Percentiles rank a stretch among this genome's conserved stretches.
Evolutionary conservation across 2,888 invertebrate species (phyloP).

Genomic region (Rhorus exstirpatorius): DNA sequence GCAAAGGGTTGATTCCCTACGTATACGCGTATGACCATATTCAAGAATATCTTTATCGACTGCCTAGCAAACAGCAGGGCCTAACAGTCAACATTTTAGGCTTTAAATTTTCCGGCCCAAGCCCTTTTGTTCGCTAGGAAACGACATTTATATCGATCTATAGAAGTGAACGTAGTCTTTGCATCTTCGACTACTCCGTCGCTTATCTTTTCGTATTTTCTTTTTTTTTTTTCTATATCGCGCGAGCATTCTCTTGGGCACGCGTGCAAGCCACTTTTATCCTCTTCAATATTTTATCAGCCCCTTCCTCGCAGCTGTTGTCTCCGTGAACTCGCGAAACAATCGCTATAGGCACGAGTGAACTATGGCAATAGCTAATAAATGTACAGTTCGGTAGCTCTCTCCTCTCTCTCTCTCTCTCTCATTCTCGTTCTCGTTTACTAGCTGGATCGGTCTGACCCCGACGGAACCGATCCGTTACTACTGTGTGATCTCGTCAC

Average conservation of each 20-base stretch:
- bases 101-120: neutral
- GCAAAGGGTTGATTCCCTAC: slow-evolving; percentile 49
- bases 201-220: slow-evolving; percentile 28
- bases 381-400: slow-evolving; percentile 18
- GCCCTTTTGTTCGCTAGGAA: slow-evolving; percentile 15
- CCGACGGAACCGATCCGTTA: neutral
- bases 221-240: slow-evolving; percentile 1
- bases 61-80: neutral
- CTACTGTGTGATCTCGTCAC: slow-evolving; percentile 17
- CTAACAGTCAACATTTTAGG: neutral
- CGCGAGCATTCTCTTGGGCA: slow-evolving; percentile 43
- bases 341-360: slow-evolving; percentile 16
- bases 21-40: neutral
- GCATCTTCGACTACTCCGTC: slow-evolving; percentile 15
- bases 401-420: neutral
- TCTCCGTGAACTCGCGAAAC: slow-evolving; percentile 78
- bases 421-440: too few species aligned
- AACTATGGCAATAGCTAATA: slow-evolving; percentile 16
- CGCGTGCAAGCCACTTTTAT: slow-evolving; percentile 60
- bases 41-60: neutral
- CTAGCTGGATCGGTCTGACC: neutral
- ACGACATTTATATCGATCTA: slow-evolving; percentile 1
- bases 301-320: slow-evolving; percentile 78
- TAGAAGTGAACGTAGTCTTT: slow-evolving; percentile 4
- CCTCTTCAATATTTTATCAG: slow-evolving; percentile 79